Conservation (phyloP, 2,113 vertebrate genomes). For the Semnornis frantzii region DNA sequence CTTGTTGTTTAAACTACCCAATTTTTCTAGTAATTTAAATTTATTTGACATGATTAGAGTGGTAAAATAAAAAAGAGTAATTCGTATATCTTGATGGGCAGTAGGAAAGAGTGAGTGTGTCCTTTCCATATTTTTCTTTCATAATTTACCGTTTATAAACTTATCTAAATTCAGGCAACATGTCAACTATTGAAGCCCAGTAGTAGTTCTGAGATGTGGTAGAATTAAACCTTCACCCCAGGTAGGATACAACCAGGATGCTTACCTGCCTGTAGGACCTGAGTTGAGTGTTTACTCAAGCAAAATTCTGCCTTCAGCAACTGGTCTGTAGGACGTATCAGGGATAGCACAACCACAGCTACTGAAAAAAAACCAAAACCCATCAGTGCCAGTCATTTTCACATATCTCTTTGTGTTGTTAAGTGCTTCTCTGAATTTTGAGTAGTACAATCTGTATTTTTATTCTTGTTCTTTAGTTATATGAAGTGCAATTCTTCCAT, state of each 20-base stretch:
- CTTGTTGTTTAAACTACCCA: neutral
- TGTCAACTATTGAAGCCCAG: neutral
- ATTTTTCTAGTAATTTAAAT: neutral
- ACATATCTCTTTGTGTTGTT: neutral
- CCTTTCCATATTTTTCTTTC: neutral
- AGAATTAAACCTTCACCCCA: rapidly evolving
- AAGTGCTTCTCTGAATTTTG: neutral
- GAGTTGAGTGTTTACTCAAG: neutral
- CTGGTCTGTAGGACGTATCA: rapidly evolving
- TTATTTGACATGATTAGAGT: neutral
- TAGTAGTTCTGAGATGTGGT: neutral
- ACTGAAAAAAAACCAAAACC: neutral
- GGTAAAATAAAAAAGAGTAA: neutral
- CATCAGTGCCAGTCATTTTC: rapidly evolving
- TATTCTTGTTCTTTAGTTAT: neutral
- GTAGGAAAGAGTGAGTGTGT: neutral
- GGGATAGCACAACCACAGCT: neutral
- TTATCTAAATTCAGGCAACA: rapidly evolving
- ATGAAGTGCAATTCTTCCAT: neutral
- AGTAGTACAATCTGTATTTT: neutral
- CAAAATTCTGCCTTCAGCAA: rapidly evolving
- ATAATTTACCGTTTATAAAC: neutral
- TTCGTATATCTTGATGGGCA: too few species aligned
- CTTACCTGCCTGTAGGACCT: rapidly evolving
- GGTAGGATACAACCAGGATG: neutral